phyloP scores from a whole-genome alignment of 2,797 vertebrate genomes.

The Parauchenoglanis punctatus region DNA sequence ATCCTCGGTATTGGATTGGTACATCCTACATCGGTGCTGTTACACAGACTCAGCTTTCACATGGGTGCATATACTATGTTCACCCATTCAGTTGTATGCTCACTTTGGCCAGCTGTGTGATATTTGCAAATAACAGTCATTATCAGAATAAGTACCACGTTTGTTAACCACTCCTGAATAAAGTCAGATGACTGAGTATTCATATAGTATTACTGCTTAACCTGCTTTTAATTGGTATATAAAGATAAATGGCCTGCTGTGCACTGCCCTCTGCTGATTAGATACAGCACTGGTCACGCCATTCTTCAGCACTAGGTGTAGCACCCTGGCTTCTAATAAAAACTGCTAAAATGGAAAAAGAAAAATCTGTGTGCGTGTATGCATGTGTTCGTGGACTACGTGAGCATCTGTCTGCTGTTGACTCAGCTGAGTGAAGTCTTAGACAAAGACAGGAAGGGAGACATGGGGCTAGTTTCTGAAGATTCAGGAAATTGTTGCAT shows the following conservation, averaged over 20 bases:
- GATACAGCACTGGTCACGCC: background rate
- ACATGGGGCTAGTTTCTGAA: conserved; percentile 39
- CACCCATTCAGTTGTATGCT: too few species aligned
- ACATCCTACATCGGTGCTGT: background rate
- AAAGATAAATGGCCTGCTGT: background rate
- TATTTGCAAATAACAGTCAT: background rate
- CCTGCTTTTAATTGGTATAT: background rate
- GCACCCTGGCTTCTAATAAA: background rate
- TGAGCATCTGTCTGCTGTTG: conserved; percentile 9
- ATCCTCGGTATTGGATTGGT: background rate
- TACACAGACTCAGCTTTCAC: background rate
- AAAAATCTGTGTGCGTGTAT: background rate
- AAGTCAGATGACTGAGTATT: background rate
- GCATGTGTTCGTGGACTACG: background rate
- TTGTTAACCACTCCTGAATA: background rate
- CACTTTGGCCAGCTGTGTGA: background rate
- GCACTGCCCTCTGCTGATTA: conserved; percentile 40
- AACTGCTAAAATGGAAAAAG: background rate
- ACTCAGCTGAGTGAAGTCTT: conserved; percentile 25
- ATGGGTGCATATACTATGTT: background rate
- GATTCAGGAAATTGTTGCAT: conserved; percentile 64
- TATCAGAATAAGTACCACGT: background rate
- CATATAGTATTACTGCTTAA: background rate
- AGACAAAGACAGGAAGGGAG: conserved; percentile 72
- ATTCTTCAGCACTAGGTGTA: background rate